A percentile compares a stretch with the other conserved stretches of the same genome.
Evolutionary conservation across 2,113 vertebrate genomes (phyloP).

Genomic region (Glareola pratincola): DNA sequence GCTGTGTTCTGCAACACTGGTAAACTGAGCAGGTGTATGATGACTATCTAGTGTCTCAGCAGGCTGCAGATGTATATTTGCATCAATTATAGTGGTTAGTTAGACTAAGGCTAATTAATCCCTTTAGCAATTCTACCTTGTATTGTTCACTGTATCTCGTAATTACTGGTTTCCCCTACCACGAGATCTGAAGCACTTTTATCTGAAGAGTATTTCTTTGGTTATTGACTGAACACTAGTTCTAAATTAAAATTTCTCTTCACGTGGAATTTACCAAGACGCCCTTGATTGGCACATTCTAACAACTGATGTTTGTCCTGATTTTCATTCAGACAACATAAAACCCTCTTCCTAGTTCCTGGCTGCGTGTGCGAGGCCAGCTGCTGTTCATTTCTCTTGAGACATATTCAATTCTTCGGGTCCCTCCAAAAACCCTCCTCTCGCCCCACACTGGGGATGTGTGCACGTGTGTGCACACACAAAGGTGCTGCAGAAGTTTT

Average conservation of each 20-base stretch:
- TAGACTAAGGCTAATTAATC: conserved; percentile 56
- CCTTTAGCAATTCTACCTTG: conserved; percentile 61
- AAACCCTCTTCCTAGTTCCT: not conserved
- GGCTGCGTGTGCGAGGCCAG: not conserved
- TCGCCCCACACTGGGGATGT: not conserved
- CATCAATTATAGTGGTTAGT: conserved; percentile 57
- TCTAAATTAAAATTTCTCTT: not conserved
- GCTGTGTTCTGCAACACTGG: not conserved
- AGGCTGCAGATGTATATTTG: conserved; percentile 62
- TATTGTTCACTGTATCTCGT: conserved; percentile 39
- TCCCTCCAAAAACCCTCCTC: not conserved
- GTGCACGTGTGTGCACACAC: rapidly evolving
- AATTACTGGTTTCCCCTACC: conserved; percentile 35
- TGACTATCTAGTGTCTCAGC: conserved; percentile 37
- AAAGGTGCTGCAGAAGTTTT: not conserved
- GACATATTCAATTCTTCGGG: not conserved
- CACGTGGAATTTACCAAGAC: not conserved
- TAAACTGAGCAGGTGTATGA: conserved; percentile 30
- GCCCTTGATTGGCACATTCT: conserved; percentile 15
- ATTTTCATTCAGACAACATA: conserved; percentile 33
- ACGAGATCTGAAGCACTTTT: not conserved
- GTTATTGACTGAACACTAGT: not conserved
- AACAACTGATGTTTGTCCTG: not conserved
- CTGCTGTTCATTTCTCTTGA: not conserved
- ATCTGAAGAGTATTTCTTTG: conserved; percentile 1